phyloP scores from a whole-genome alignment of 2,888 invertebrate species.

The Apoda limacodes region DNA sequence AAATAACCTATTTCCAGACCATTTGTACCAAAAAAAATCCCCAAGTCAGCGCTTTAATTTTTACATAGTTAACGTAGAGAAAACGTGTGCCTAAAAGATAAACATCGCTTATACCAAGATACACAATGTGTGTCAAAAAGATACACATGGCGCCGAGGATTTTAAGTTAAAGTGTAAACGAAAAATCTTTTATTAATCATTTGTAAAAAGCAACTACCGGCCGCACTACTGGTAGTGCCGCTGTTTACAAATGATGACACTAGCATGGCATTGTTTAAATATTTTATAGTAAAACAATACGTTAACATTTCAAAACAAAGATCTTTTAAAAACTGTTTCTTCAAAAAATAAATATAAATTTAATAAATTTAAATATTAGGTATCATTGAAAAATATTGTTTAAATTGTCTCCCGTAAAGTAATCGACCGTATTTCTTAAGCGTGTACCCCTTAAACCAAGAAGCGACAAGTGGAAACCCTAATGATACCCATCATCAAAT shows the following conservation, averaged over 20 bases:
- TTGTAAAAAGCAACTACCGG: no score
- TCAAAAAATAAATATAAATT: not conserved
- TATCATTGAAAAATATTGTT: slow-evolving; percentile 1
- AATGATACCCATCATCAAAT: not conserved
- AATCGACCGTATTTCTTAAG: slow-evolving; percentile 21
- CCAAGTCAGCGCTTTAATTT: slow-evolving; percentile 11
- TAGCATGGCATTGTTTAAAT: no score
- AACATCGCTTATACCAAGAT: slow-evolving; percentile 9
- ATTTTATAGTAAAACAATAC: no score
- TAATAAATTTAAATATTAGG: slow-evolving; percentile 2
- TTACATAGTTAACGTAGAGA: slow-evolving; percentile 12
- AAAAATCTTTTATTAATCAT: no score
- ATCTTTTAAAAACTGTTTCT: no score
- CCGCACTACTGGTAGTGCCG: no score
- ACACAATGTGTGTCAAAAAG: no score
- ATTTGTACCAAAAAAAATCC: slow-evolving; percentile 9
- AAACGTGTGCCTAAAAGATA: slow-evolving; percentile 13
- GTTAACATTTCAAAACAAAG: no score
- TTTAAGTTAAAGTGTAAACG: no score
- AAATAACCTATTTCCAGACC: slow-evolving; percentile 6
- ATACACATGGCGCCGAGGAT: no score
- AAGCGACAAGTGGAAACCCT: not conserved
- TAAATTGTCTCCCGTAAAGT: not conserved
- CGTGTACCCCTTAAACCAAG: slow-evolving; percentile 1
- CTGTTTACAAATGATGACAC: no score